Base-by-base conservation (phyloP, 2,888 invertebrate species). In the Rhamphomyia laevipes region DNA sequence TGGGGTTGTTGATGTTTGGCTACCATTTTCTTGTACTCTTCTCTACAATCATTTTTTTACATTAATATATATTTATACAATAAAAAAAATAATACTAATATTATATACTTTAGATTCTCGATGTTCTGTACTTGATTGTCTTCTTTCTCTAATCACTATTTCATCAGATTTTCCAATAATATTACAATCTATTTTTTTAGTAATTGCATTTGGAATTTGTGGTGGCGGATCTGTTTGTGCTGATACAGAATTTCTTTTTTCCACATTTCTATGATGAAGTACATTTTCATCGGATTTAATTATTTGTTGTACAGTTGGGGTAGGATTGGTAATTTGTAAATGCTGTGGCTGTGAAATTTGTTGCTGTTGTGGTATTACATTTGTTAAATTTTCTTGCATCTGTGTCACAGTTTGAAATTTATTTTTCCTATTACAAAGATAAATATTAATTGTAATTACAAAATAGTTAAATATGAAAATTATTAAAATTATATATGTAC, bases 171-270 rank as follows among this genome's bases (percentile, higher is more conserved):
- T 60, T 13, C n/a, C n/a, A 57, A 54, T 51, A 30, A 58, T 62
- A 38, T 61, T 61, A 51, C 57, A 61, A 15, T 63, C 61, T 43
- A 58, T 58, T 55, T 41, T 57, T 51, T 68, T 66, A 55, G 56
- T 51, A 23, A 43, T 61, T 61, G 31, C 64, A 64, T 16, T 62
- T 60, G 46, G 53, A 58, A 0, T 61, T 63, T 51, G 63, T 63
- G 45, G 62, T 63, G 15, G 35, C 7, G 61, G 60, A 50, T 69
- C 68, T 2, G 68, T 69, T 55, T 69, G 68, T 3, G 68, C 68
- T 13, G 68, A 68, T 16, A 69, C 68, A 1, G 68, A 69, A 50
- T 65, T 67, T 3, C 68, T 59, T 58, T 69, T 68, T 38, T 69
- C 68, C 9, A 51, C 40, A 1, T 54, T 52, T 15, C 59, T 53